A percentile compares a stretch with the other conserved stretches of the same genome.
Evolutionary conservation across 2,797 vertebrate genomes (phyloP).

Genomic region (Acomys russatus): DNA sequence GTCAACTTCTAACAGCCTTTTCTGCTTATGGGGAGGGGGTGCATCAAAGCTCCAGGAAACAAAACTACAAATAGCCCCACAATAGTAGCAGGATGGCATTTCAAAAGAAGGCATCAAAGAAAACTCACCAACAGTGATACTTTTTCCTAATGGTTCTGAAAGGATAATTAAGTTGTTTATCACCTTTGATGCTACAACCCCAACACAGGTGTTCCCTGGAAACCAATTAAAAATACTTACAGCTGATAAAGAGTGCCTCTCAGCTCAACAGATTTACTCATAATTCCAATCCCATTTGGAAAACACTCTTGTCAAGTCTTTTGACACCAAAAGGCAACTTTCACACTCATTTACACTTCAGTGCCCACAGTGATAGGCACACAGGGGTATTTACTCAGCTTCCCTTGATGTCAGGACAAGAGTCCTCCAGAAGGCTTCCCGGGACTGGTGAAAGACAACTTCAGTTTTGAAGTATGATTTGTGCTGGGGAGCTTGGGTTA

Average conservation of each 20-base stretch:
- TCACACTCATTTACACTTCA: constrained; percentile 81
- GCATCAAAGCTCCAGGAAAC: constrained; percentile 78
- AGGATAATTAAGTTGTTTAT: constrained; percentile 87
- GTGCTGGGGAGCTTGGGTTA: constrained; percentile 58
- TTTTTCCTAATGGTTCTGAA: constrained; percentile 84
- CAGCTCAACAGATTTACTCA: constrained; percentile 82
- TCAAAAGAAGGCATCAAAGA: constrained; percentile 85
- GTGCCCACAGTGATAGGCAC: constrained; percentile 60
- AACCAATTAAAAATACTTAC: constrained; percentile 87
- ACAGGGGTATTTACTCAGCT: constrained; percentile 77
- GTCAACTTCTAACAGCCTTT: constrained; percentile 72
- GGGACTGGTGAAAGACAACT: constrained; percentile 72
- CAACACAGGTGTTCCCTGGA: constrained; percentile 85
- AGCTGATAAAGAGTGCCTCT: constrained; percentile 82
- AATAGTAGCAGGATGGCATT: constrained; percentile 80
- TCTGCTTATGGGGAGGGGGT: constrained; percentile 59
- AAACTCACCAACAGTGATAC: constrained; percentile 82
- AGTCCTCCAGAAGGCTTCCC: constrained; percentile 70
- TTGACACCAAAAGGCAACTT: constrained; percentile 82
- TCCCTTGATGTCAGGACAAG: constrained; percentile 73
- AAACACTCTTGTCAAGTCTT: constrained; percentile 78
- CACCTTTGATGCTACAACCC: constrained; percentile 84
- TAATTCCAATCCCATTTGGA: constrained; percentile 82
- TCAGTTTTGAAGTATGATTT: constrained; percentile 74
- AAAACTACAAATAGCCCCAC: constrained; percentile 82